These are phyloP conservation scores for Dermochelys coriacea DNA, from an alignment of 2,797 vertebrate species.

Conservation along the genomic window DNA sequence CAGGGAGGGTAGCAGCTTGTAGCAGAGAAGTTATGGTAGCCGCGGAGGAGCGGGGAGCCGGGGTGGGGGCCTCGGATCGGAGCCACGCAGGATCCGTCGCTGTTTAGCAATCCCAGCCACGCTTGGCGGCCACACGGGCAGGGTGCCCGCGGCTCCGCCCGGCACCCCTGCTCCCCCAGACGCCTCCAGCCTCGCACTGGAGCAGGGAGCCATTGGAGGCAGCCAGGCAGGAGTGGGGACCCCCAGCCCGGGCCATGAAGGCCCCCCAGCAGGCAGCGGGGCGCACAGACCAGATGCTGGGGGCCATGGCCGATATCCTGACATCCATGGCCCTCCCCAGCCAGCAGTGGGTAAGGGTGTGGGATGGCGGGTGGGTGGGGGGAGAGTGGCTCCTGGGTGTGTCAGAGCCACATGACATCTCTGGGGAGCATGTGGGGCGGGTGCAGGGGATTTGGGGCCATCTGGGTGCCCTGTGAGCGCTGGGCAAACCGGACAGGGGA, in stretches of 20 bases:
- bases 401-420: not conserved
- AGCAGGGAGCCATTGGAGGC: not conserved
- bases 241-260: constrained; percentile 79
- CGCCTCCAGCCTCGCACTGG: constrained; percentile 47
- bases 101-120: not conserved
- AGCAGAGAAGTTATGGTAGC: constrained; percentile 50
- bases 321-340: constrained; percentile 90
- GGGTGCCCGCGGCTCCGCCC: constrained; percentile 59
- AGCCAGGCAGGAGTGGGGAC: constrained; percentile 5
- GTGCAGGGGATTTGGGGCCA: no score
- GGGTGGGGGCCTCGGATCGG: constrained; percentile 10
- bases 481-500: not conserved
- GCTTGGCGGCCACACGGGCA: not conserved
- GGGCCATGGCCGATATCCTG: constrained; percentile 92
- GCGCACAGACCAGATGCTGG: constrained; percentile 92
- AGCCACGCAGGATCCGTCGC: constrained; percentile 53
- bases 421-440: not conserved
- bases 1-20: constrained; percentile 28
- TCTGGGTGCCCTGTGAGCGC: no score
- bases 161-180: constrained; percentile 64
- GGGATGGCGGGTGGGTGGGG: not conserved
- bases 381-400: not conserved
- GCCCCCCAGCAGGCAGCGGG: constrained; percentile 86
- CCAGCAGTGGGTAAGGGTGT: constrained; percentile 88
- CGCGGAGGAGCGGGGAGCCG: constrained; percentile 7